A percentile compares a stretch with the other conserved stretches of the same genome.
These are phyloP conservation scores for Megaptera novaeangliae DNA, from an alignment of 2,113 vertebrate genomes.

Conservation along the genomic window DNA sequence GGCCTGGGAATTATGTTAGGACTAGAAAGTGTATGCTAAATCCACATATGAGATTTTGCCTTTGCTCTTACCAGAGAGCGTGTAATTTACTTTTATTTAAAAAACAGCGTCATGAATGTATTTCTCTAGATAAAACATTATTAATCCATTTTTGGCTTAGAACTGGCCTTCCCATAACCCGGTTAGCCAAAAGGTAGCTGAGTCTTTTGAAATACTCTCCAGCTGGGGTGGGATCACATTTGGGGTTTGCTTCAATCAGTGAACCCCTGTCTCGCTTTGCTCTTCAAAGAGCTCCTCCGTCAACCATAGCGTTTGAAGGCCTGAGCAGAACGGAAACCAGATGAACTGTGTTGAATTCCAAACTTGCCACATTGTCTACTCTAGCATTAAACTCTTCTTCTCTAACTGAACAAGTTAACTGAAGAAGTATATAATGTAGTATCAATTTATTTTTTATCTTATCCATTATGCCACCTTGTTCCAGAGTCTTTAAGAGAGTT, in stretches of 20 bases:
- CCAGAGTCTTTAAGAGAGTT: not conserved
- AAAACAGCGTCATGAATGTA: not conserved
- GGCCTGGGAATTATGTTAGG: not conserved
- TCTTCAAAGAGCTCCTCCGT: constrained; percentile 8
- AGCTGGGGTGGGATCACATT: not conserved
- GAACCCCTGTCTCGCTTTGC: not conserved
- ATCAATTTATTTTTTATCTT: not conserved
- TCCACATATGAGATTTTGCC: not conserved
- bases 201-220: constrained; percentile 14
- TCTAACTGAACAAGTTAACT: constrained; percentile 8
- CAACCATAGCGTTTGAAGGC: not conserved
- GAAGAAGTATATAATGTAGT: not conserved
- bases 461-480: not conserved
- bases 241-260: not conserved
- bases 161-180: not conserved
- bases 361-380: not conserved
- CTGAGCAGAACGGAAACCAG: not conserved
- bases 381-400: constrained; percentile 7
- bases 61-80: constrained; percentile 16
- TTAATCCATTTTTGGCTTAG: not conserved
- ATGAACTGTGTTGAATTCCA: not conserved
- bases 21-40: not conserved
- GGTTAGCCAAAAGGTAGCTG: constrained; percentile 2
- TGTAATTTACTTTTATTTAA: constrained; percentile 1
- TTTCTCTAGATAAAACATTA: constrained; percentile 45